A percentile compares a stretch with the other conserved stretches of the same genome.
These are phyloP conservation scores for Camponotus vicinus DNA, from an alignment of 1,140 invertebrate genomes.

Conservation along the genomic window DNA sequence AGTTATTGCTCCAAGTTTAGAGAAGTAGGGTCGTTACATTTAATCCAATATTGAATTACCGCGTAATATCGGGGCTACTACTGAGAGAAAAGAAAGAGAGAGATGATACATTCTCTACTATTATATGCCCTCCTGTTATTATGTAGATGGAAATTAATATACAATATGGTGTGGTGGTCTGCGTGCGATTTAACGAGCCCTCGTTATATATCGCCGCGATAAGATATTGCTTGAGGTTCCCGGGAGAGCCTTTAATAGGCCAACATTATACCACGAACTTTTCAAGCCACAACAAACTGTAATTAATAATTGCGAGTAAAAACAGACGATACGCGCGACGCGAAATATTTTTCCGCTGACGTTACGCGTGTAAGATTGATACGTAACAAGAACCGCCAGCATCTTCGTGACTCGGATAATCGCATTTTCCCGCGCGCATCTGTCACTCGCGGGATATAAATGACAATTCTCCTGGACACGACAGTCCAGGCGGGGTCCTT, in stretches of 20 bases:
- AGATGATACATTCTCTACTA: not conserved
- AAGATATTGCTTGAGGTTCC: not conserved
- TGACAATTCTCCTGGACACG: not conserved
- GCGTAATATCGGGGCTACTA: not conserved
- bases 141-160: conserved; percentile 25
- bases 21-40: not conserved
- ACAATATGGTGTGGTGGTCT: not conserved
- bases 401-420: conserved; percentile 10
- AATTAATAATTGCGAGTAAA: conserved; percentile 21
- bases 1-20: conserved; percentile 1
- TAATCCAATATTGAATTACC: conserved; percentile 1
- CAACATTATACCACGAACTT: not conserved
- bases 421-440: conserved; percentile 22
- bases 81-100: not conserved
- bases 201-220: not conserved
- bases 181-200: not conserved
- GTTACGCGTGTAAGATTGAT: not conserved
- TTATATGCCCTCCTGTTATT: not conserved
- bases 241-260: not conserved
- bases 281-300: not conserved
- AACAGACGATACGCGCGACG: not conserved
- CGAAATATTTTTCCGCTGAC: not conserved
- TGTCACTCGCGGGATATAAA: conserved; percentile 39
- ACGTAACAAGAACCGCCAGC: not conserved
- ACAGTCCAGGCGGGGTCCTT: not conserved